Percentiles rank a stretch among this genome's conserved stretches.
Evolutionary conservation across 1,140 invertebrate genomes (phyloP).

Genomic region (Stegodyphus mimosarum): DNA sequence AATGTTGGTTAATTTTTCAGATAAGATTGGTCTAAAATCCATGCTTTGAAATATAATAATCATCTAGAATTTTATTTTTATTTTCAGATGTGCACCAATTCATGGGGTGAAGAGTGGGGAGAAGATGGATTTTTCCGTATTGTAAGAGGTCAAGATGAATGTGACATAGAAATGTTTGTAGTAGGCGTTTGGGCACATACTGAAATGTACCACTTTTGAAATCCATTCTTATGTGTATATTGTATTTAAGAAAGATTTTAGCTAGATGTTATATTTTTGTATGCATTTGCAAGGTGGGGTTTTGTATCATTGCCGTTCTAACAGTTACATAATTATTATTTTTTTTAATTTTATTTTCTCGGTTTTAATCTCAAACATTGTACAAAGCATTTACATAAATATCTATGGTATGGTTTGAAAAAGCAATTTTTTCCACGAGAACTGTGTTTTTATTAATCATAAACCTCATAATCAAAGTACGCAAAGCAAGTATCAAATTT

Average conservation of each 20-base stretch:
- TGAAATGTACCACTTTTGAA: conserved; percentile 30
- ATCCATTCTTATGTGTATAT: neutral
- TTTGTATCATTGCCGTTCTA: neutral
- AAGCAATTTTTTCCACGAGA: too few species aligned
- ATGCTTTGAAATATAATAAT: neutral
- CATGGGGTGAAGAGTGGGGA: conserved; percentile 91
- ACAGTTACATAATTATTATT: neutral
- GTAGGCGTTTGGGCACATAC: conserved; percentile 76
- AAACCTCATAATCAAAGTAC: too few species aligned
- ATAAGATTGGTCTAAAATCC: too few species aligned
- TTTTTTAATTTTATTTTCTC: too few species aligned
- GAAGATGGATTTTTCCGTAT: conserved; percentile 89
- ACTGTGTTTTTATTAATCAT: too few species aligned
- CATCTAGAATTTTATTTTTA: conserved; percentile 61
- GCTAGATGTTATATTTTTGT: neutral
- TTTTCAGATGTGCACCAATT: conserved; percentile 84
- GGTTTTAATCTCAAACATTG: too few species aligned
- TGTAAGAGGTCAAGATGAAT: conserved; percentile 81
- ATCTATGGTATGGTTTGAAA: too few species aligned
- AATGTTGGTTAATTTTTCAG: too few species aligned
- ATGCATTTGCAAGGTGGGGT: neutral
- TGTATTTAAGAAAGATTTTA: neutral
- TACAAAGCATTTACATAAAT: too few species aligned
- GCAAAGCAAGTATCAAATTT: too few species aligned
- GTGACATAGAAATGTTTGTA: conserved; percentile 87